phyloP scores from a whole-genome alignment of 92 coral and sea anemone genomes.

The Plumapathes pennacea region DNA sequence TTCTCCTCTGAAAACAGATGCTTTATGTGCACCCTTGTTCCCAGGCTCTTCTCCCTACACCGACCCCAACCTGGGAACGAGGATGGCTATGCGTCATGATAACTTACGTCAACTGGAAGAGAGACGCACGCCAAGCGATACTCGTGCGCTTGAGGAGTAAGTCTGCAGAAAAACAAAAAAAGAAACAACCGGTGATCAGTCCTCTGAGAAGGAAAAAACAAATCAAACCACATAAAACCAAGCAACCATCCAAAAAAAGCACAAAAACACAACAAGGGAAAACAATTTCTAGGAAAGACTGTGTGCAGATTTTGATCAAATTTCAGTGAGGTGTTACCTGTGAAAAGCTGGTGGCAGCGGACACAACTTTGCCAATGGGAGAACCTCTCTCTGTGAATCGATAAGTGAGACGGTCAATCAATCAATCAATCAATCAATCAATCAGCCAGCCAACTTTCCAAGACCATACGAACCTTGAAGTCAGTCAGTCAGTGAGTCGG shows the following conservation, averaged over 20 bases:
- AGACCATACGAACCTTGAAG: too few species aligned
- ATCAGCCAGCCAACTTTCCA: too few species aligned
- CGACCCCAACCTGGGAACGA: not conserved
- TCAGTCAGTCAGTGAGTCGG: too few species aligned
- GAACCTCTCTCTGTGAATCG: conserved; percentile 69
- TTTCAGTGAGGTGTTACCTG: conserved; percentile 43
- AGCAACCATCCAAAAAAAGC: not conserved
- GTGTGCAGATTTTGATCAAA: not conserved
- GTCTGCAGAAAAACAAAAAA: conserved; percentile 38
- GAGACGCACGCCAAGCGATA: conserved; percentile 77
- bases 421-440: too few species aligned
- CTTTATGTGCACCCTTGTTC: too few species aligned
- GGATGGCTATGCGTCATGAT: not conserved
- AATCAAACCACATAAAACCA: not conserved
- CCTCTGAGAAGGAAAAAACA: not conserved
- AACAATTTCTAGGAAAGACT: not conserved
- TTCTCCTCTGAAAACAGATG: not conserved
- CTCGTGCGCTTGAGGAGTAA: conserved; percentile 90
- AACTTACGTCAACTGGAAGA: conserved; percentile 90
- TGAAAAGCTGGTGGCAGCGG: conserved; percentile 82
- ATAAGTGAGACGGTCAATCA: not conserved
- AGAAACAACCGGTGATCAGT: not conserved
- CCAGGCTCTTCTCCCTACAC: too few species aligned
- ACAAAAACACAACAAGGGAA: not conserved
- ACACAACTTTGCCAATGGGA: conserved; percentile 79